A percentile compares a stretch with the other conserved stretches of the same genome.
phyloP scores from a whole-genome alignment of 2,797 vertebrate genomes.

The Pachyuromys duprasi region DNA sequence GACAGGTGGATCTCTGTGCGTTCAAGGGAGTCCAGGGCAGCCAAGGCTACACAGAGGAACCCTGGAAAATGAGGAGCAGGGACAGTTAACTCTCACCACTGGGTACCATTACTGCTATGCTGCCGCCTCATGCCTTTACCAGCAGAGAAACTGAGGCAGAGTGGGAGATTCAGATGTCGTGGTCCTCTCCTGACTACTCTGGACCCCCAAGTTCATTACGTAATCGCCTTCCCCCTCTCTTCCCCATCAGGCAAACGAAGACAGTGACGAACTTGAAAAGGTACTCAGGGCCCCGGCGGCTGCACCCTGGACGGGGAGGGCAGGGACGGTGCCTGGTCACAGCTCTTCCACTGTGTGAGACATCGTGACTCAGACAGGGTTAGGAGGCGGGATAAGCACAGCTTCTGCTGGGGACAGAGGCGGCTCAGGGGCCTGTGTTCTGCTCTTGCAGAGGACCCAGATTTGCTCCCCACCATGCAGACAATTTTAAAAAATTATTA shows the following conservation, averaged over 20 bases:
- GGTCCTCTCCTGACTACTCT: too few relatives aligned
- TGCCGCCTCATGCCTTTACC: neutral
- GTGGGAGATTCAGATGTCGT: neutral
- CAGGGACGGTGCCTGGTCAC: neutral
- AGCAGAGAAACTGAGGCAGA: neutral
- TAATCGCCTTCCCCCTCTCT: neutral
- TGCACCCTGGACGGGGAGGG: accelerated
- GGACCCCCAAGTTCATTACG: neutral
- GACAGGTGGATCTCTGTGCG: neutral
- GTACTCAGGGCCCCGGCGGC: neutral
- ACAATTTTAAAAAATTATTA: neutral
- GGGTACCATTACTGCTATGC: neutral
- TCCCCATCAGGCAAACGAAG: constrained; percentile 64
- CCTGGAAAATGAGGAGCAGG: neutral
- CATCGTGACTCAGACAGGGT: neutral
- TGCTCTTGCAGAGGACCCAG: neutral
- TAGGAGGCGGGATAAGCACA: neutral
- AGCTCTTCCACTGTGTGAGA: neutral
- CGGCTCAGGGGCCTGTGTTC: neutral
- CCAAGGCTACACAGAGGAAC: neutral
- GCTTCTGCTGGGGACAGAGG: neutral
- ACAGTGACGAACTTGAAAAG: constrained; percentile 51
- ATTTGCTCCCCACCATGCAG: too few relatives aligned
- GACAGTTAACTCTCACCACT: neutral
- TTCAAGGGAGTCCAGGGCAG: neutral